A percentile compares a stretch with the other conserved stretches of the same genome.
These are phyloP conservation scores for Rhincodon typus DNA, from an alignment of 2,797 vertebrate genomes.

Conservation along the genomic window DNA sequence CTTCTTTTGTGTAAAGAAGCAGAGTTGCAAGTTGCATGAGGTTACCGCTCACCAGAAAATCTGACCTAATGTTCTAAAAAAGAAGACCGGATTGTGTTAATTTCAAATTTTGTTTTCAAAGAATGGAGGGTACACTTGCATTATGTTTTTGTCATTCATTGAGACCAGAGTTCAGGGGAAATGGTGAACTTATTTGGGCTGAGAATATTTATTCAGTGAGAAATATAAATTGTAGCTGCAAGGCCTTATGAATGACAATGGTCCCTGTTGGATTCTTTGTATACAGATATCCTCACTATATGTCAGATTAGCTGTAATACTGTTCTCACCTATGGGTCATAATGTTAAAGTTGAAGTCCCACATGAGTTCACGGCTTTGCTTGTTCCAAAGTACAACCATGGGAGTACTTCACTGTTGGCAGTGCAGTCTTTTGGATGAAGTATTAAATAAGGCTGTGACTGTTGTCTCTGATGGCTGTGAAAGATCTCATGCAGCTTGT, in stretches of 20 bases:
- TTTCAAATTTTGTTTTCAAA: background rate
- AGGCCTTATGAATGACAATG: background rate
- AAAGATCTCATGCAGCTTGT: no score
- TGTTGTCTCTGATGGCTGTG: no score
- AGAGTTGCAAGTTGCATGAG: no score
- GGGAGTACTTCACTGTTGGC: background rate
- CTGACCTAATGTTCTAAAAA: background rate
- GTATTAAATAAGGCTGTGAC: no score
- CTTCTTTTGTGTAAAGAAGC: no score
- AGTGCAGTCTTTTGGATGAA: background rate
- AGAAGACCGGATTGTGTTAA: background rate
- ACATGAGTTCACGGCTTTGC: background rate
- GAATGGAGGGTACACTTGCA: background rate
- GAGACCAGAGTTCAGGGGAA: background rate
- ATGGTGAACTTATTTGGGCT: background rate
- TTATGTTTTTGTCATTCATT: background rate
- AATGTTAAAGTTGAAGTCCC: background rate
- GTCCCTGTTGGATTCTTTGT: background rate
- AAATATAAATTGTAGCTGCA: background rate
- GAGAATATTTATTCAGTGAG: background rate
- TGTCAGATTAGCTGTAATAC: background rate
- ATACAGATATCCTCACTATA: background rate
- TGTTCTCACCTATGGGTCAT: background rate
- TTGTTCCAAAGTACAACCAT: background rate
- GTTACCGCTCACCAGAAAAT: no score